Evolutionary conservation across 23 tunicate species (phyloP).

Genomic region (Halocynthia roretzi): DNA sequence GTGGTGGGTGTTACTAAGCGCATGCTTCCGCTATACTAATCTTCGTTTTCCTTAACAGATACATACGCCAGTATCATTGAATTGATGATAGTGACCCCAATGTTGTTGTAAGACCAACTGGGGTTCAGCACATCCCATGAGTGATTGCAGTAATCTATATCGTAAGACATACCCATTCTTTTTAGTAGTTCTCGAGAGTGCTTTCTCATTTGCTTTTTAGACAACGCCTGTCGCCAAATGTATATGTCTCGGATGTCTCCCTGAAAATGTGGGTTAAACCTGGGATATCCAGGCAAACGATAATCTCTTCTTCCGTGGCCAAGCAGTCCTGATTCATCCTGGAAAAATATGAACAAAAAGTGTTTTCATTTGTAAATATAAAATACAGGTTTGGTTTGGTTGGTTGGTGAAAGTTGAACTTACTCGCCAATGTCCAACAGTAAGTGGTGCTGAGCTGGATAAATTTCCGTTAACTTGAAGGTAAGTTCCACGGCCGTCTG

Average conservation of each 20-base stretch:
- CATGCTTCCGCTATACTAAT: no score
- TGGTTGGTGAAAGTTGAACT: neutral
- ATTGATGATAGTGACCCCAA: no score
- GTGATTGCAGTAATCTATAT: no score
- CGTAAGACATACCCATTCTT: conserved; percentile 20
- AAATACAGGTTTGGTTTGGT: neutral
- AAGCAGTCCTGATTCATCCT: conserved; percentile 52
- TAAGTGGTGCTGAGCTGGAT: conserved; percentile 32
- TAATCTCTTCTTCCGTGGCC: conserved; percentile 40
- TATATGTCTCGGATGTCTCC: conserved; percentile 59
- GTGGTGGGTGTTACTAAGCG: no score
- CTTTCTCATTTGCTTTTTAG: conserved; percentile 53
- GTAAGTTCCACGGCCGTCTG: conserved; percentile 52
- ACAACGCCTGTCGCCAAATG: conserved; percentile 48
- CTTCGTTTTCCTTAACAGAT: no score
- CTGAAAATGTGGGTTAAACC: conserved; percentile 52
- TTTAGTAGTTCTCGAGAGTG: conserved; percentile 32
- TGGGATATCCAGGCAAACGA: conserved; percentile 38
- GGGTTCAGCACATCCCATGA: no score
- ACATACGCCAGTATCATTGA: no score
- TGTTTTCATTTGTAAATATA: neutral
- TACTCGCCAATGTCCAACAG: conserved; percentile 56
- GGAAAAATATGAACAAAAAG: conserved; percentile 2
- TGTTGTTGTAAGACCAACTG: no score
- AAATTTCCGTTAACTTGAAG: conserved; percentile 34